Base-by-base conservation (phyloP, 30 jellyfish, hydroid and myxozoan species). In the Phacellophora camtschatica region DNA sequence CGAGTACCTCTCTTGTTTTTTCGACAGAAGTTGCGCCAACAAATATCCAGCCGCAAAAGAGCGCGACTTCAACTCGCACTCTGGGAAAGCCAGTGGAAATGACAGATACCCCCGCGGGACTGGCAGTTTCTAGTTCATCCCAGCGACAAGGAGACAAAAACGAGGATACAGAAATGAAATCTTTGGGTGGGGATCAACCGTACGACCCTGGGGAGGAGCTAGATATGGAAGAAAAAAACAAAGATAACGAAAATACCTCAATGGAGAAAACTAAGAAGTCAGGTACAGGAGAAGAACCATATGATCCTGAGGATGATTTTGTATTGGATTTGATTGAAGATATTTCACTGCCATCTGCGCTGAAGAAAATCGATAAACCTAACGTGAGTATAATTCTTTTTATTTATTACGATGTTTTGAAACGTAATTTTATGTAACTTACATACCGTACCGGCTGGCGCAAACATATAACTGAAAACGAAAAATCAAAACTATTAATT, bases 311-410 rank as follows among this genome's bases (percentile, higher is more conserved):
- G 19, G 98, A 92, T 33, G 98, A 92, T 32, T 86, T 85, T 32
- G 98, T 86, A 29, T 48, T 92, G 73, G 95, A 92, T 31, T 79
- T 92, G 22, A 92, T 92, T 85, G 98, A 92, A 68, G 96, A 85
- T 61, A 85, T 92, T 19, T 59, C 95, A 19, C 28, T 84, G 64
- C 95, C 98, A 12, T 33, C 84, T 3, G 13, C 85, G 18, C 54
- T 61, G 56, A 75, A 86, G 63, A 86, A 74, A 66, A 69, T 58
- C n/a, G 90, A 78, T 0, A 78, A 78, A 28, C 90, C 90, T 31
- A 78, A 78, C 19, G 90, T 78, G 25, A 50, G 90, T 78, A 54
- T 2, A 10, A 9, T 4, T 0, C 2, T 9, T 35, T 16, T 33
- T 42, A 20, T 32, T 41, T 15, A n/a, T n/a, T n/a, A n/a, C n/a